Percentiles rank a stretch among this genome's conserved stretches.
Conservation (phyloP, 2,797 vertebrate species). For the Epinephelus coioides region DNA sequence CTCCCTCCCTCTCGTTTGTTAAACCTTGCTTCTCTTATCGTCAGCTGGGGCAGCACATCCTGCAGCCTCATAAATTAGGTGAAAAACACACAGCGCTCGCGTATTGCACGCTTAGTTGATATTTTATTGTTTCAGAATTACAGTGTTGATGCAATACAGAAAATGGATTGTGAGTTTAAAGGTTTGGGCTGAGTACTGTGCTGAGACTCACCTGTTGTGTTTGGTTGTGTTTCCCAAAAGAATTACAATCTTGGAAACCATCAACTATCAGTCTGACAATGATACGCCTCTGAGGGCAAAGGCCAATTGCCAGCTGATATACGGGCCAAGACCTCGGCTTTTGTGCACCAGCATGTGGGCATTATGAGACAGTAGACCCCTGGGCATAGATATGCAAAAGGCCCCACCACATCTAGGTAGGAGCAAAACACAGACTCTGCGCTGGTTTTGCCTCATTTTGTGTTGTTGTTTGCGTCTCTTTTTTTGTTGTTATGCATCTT, state of each 20-base stretch:
- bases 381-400: too few species aligned
- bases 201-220: not conserved
- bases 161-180: conserved; percentile 26
- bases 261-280: too few species aligned
- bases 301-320: too few species aligned
- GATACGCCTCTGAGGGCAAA: too few species aligned
- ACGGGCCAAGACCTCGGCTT: too few species aligned
- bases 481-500: too few species aligned
- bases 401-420: too few species aligned
- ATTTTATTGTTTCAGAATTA: conserved; percentile 47
- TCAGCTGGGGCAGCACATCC: conserved; percentile 47
- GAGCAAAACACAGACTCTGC: too few species aligned
- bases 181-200: not conserved
- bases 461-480: too few species aligned
- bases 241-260: not conserved
- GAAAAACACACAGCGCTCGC: conserved; percentile 31
- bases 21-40: conserved; percentile 62
- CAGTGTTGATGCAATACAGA: conserved; percentile 14
- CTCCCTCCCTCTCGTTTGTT: conserved; percentile 61
- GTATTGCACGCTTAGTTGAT: conserved; percentile 32
- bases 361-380: too few species aligned
- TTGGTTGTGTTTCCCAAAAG: not conserved
- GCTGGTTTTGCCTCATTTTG: too few species aligned
- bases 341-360: too few species aligned
- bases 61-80: conserved; percentile 52